Evolutionary conservation across 2,113 vertebrate species (phyloP), one percentile per base, ranked within the genome.

Genomic region (Pseudorectes ferrugineus): DNA sequence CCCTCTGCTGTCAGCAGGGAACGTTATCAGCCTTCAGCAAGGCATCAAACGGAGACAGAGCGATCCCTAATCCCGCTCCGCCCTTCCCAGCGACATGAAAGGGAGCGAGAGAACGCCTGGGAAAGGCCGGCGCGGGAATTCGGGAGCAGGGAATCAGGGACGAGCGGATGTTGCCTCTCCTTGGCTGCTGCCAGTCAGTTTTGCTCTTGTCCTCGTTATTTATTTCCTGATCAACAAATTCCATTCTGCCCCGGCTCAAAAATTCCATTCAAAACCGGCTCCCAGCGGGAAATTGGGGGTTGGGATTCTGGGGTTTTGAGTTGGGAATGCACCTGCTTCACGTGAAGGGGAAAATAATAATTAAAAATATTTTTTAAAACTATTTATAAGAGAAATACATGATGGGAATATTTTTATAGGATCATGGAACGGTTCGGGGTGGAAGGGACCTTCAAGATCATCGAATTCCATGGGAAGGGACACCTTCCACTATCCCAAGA

Each of bases 211-310:
- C 10, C 31, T 63, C 12, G 2, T 3, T 55, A 2, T 31, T 82
- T 59, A 5, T 18, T 20, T 23, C 20, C 8, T 8, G 6, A 19
- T 59, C 12, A 10, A 38, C 5, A 16, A 40, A 75, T 26, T 26
- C 4, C 3, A 0, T n/a, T 49, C 29, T 15, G 45, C 6, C 13
- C 6, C 3, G 4, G 3, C n/a, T n/a, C n/a, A 11, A 3, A 52
- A 84, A 74, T 4, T 49, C 57, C 57, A 8, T n/a, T 40, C 43
- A 25, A 57, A 89, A 40, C 5, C 1, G 1, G 10, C 1, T 19
- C 59, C 12, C 42, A 2, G 4, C 0, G 5, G 40, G 49, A 82
- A 94, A 82, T 0, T 1, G 25, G 28, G 42, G 5, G 24, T 46
- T 72, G 38, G 65, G 21, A 31, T 49, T 17, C 8, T 4, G 28